Evolutionary conservation across 2,113 vertebrate species (phyloP).

Genomic region (Pavo muticus): DNA sequence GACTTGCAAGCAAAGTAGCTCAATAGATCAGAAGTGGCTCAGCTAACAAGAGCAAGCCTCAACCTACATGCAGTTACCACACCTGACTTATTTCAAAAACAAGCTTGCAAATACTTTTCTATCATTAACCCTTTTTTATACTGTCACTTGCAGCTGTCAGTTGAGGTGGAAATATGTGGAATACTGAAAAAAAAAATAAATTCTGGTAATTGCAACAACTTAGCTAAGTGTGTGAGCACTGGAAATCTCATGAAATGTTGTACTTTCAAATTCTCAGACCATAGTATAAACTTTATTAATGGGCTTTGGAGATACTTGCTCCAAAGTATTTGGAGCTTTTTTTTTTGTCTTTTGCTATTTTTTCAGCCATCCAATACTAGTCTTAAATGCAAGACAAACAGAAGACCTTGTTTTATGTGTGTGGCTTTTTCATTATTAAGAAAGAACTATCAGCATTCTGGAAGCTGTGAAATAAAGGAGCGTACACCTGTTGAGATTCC

Average conservation of each 20-base stretch:
- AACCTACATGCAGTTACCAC: neutral
- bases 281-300: neutral
- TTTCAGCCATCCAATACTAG: neutral
- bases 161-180: neutral
- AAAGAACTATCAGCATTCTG: neutral
- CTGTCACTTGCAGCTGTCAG: neutral
- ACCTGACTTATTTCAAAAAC: neutral
- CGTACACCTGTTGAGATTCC: neutral
- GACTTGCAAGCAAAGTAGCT: neutral
- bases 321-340: neutral
- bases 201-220: neutral
- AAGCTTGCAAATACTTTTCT: neutral
- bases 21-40: neutral
- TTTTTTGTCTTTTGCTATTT: neutral
- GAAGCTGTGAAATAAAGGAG: neutral
- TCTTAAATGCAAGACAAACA: neutral
- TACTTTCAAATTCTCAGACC: neutral
- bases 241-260: neutral
- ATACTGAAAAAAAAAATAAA: neutral
- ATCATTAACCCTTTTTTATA: neutral
- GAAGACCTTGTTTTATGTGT: no score
- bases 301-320: neutral
- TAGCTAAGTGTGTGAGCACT: neutral
- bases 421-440: neutral
- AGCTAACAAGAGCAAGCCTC: neutral